These are phyloP conservation scores for Mungos mungo DNA, from an alignment of 2,113 vertebrate genomes.

Conservation along the genomic window DNA sequence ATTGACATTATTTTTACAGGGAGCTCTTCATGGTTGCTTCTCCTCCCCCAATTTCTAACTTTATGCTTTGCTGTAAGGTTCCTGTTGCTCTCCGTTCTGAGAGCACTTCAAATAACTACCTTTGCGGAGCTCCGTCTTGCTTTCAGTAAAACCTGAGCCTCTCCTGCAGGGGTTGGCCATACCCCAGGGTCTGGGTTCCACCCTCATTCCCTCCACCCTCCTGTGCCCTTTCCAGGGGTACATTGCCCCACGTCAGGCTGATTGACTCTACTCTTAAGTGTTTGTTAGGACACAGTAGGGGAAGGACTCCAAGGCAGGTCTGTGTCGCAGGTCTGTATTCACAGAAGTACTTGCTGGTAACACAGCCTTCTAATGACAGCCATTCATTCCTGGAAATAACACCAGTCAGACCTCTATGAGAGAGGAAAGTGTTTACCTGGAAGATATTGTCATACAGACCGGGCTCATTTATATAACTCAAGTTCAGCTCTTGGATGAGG, in stretches of 20 bases:
- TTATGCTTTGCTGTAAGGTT: not conserved
- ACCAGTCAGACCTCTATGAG: not conserved
- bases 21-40: not conserved
- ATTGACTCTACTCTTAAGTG: not conserved
- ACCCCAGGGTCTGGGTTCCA: not conserved
- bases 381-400: not conserved
- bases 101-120: not conserved
- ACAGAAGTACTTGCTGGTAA: not conserved
- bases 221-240: not conserved
- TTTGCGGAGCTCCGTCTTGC: not conserved
- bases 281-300: not conserved
- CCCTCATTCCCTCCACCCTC: no score
- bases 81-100: not conserved
- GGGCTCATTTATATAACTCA: not conserved
- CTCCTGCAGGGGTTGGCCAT: not conserved
- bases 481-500: not conserved
- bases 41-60: not conserved
- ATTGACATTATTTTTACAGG: not conserved
- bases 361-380: not conserved
- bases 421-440: not conserved
- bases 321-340: not conserved
- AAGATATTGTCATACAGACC: not conserved
- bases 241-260: not conserved
- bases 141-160: not conserved
- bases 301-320: not conserved